A percentile compares a stretch with the other conserved stretches of the same genome.
Conservation (phyloP, 2,797 vertebrate species). For the Cirrhinus molitorella region DNA sequence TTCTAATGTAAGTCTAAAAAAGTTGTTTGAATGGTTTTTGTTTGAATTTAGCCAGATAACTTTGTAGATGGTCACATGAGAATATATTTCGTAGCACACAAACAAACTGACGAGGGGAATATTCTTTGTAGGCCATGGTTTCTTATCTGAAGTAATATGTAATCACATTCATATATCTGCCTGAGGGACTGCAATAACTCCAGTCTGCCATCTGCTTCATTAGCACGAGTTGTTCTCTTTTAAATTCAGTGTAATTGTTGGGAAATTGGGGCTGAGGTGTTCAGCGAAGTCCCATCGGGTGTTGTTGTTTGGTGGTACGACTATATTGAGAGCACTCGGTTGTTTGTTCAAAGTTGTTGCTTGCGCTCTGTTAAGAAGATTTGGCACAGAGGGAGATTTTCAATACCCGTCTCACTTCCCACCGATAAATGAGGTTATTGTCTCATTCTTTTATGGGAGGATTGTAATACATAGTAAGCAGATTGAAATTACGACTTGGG, state of each 20-base stretch:
- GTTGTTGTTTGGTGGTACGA: background rate
- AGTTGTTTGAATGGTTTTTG: background rate
- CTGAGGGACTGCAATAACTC: conserved; percentile 25
- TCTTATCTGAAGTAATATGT: conserved; percentile 34
- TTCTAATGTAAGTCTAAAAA: background rate
- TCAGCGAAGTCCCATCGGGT: conserved; percentile 1
- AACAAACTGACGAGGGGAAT: background rate
- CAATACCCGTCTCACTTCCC: conserved; percentile 18
- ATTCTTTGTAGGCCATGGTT: background rate
- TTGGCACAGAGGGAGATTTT: conserved; percentile 27
- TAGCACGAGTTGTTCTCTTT: conserved; percentile 34
- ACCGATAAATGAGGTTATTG: conserved; percentile 43
- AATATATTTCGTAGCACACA: background rate
- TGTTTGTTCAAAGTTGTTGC: conserved; percentile 22
- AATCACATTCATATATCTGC: conserved; percentile 26
- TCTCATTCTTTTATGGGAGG: conserved; percentile 25
- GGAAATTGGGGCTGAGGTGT: background rate
- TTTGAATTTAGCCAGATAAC: background rate
- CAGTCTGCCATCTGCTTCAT: conserved; percentile 45
- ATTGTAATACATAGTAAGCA: conserved; percentile 23
- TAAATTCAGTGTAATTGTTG: conserved; percentile 28
- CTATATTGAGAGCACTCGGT: background rate
- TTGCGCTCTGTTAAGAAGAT: conserved; percentile 4
- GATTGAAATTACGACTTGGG: conserved; percentile 39
- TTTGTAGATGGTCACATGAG: background rate